These are phyloP conservation scores for Hydrolagus colliei DNA, from an alignment of 2,797 vertebrate genomes.

Conservation along the genomic window DNA sequence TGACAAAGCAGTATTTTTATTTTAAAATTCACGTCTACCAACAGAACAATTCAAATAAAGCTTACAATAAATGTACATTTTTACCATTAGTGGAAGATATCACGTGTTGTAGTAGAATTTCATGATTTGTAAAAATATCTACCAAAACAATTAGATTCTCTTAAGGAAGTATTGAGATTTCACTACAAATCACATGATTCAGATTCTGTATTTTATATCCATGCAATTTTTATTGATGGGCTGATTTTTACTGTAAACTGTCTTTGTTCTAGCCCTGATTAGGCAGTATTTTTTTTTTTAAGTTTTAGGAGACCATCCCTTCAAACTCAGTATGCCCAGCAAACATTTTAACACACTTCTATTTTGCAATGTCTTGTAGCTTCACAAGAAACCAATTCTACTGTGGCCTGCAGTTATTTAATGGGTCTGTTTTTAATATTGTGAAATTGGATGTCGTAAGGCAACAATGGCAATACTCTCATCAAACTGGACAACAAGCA, in stretches of 20 bases:
- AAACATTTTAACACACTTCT: slow-evolving; percentile 6
- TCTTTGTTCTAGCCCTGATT: background rate
- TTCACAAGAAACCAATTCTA: slow-evolving; percentile 16
- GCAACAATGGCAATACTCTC: slow-evolving; percentile 3
- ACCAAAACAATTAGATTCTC: slow-evolving; percentile 5
- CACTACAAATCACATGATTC: slow-evolving; percentile 12
- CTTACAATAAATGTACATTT: slow-evolving; percentile 13
- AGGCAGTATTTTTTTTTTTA: background rate
- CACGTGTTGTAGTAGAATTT: slow-evolving; percentile 22
- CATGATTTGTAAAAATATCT: slow-evolving; percentile 1
- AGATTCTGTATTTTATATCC: slow-evolving; percentile 24
- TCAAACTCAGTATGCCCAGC: background rate
- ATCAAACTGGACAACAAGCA: slow-evolving; percentile 6
- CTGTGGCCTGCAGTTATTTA: slow-evolving; percentile 18
- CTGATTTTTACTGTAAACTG: background rate
- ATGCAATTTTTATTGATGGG: background rate
- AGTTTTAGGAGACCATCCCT: background rate
- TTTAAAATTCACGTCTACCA: slow-evolving; percentile 19
- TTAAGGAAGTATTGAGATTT: slow-evolving; percentile 10
- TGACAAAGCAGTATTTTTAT: background rate
- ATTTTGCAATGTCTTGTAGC: slow-evolving; percentile 14
- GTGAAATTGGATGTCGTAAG: slow-evolving; percentile 12
- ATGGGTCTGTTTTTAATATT: slow-evolving; percentile 27
- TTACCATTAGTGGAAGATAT: slow-evolving; percentile 23
- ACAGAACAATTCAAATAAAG: slow-evolving; percentile 3